Conservation (phyloP, 2,113 vertebrate species). For the Anseranas semipalmata region DNA sequence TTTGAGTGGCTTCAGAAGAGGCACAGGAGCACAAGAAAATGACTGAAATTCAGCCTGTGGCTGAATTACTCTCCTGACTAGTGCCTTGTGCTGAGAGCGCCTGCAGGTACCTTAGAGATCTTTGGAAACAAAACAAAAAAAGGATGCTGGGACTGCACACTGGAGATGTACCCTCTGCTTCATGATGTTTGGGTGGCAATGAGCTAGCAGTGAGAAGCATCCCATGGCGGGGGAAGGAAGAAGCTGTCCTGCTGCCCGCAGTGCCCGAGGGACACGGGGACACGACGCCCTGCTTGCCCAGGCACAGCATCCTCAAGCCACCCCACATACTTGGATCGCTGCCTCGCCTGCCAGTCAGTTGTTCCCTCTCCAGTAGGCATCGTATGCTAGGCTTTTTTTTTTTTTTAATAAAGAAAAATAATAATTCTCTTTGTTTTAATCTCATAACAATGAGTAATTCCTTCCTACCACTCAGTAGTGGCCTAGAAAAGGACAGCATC, state of each 20-base stretch:
- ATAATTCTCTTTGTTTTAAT: conserved; percentile 64
- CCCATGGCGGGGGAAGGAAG: background rate
- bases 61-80: background rate
- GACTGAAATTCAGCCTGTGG: background rate
- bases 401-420: background rate
- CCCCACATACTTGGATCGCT: background rate
- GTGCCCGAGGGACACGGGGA: background rate
- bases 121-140: background rate
- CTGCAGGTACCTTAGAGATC: background rate
- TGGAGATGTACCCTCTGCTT: background rate
- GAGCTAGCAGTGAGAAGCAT: background rate
- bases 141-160: accelerated
- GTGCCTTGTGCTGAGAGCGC: background rate
- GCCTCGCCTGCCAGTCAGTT: background rate
- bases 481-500: conserved; percentile 67
- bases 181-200: background rate
- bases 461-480: conserved; percentile 35
- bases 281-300: accelerated
- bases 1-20: background rate
- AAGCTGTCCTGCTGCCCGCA: background rate
- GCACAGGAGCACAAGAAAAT: too few relatives aligned
- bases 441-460: conserved; percentile 42
- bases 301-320: background rate
- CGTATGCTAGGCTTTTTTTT: background rate
- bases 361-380: background rate